These are phyloP conservation scores for Nesometra sesokonis DNA, from an alignment of 35 echinoderm and acorn worm genomes.

Conservation along the genomic window DNA sequence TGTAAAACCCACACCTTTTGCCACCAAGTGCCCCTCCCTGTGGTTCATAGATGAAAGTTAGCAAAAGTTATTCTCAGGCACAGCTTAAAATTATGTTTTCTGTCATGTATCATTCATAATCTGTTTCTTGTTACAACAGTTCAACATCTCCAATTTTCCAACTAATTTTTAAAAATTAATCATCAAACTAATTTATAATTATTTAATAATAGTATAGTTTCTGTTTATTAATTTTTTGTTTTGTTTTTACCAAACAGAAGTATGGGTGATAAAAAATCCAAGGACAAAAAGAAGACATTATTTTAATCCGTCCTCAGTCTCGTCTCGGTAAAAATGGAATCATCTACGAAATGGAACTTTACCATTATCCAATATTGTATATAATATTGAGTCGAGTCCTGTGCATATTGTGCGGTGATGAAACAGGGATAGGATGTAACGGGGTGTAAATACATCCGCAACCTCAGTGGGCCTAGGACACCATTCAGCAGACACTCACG, in stretches of 20 bases:
- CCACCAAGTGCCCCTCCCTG: too few relatives aligned
- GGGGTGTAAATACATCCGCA: not conserved
- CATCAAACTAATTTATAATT: too few relatives aligned
- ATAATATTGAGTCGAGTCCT: not conserved
- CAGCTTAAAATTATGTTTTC: too few relatives aligned
- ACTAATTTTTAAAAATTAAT: too few relatives aligned
- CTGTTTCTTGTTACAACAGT: too few relatives aligned
- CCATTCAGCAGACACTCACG: too few relatives aligned
- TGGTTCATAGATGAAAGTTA: too few relatives aligned
- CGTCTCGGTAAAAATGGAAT: not conserved
- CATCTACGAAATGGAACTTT: not conserved
- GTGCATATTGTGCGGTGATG: not conserved
- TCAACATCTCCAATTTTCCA: too few relatives aligned
- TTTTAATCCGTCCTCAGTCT: not conserved
- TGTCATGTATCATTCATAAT: too few relatives aligned
- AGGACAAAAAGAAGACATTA: not conserved
- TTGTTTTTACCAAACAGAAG: not conserved
- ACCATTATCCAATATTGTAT: not conserved
- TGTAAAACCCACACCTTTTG: too few relatives aligned
- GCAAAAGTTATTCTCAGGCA: too few relatives aligned
- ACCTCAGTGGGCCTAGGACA: too few relatives aligned
- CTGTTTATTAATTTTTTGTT: not conserved
- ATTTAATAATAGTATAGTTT: not conserved
- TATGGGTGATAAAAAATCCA: not conserved
- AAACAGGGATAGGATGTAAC: not conserved